These are phyloP conservation scores for Mylabris sibirica DNA, from an alignment of 2,888 invertebrate genomes.

Conservation along the genomic window DNA sequence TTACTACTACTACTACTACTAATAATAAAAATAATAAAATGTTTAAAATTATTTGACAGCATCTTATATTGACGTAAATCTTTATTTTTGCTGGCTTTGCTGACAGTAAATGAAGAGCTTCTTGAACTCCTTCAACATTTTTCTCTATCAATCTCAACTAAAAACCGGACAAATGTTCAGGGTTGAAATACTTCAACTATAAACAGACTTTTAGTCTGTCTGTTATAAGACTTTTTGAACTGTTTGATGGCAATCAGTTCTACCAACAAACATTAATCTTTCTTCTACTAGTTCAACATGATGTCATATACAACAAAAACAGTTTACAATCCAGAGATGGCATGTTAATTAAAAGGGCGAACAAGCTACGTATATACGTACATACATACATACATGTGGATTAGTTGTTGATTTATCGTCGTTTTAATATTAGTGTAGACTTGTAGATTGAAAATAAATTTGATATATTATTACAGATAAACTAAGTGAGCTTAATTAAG, in stretches of 20 bases:
- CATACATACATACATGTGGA: neutral
- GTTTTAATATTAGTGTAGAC: neutral
- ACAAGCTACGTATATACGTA: too few relatives aligned
- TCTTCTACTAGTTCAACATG: neutral
- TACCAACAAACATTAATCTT: slow-evolving; percentile 6
- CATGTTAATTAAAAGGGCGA: neutral
- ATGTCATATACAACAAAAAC: neutral
- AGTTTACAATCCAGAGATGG: neutral
- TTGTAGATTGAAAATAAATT: neutral
- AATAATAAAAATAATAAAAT: too few relatives aligned
- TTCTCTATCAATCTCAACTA: neutral
- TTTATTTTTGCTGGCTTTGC: neutral
- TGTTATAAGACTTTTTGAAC: neutral
- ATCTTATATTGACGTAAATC: neutral
- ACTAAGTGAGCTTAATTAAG: too few relatives aligned
- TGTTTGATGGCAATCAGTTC: neutral
- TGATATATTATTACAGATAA: neutral
- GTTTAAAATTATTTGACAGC: neutral
- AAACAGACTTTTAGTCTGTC: neutral
- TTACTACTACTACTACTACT: neutral
- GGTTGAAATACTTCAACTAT: neutral
- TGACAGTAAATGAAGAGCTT: neutral
- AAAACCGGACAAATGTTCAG: neutral
- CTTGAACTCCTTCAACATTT: neutral
- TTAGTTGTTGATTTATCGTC: neutral